Evolutionary conservation across 1,140 invertebrate genomes (phyloP), one percentile per base, ranked within the genome.

Genomic region (Orussus abietinus): DNA sequence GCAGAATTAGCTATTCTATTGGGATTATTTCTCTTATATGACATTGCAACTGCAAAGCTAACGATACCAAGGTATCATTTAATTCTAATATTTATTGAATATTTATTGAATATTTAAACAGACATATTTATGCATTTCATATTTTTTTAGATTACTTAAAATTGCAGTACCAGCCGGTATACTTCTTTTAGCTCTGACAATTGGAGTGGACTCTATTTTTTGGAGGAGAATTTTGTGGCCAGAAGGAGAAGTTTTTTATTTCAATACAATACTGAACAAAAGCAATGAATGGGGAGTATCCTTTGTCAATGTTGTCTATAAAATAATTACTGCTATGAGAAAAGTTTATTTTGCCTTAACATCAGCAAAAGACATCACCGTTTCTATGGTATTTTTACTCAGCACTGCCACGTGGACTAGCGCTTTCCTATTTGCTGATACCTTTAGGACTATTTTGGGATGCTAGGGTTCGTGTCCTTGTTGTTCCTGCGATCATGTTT

Each of bases 351-450:
- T 57, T 42, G 53, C 49, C 64, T 75, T 75, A 64, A 75, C 49
- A 49, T 19, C 32, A 49, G 44, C 13, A 12, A 54, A 47, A 95
- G 90, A 96, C 90, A 30, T 88, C 84, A 26, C 96, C 96, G 42
- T 97, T 96, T 69, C 66, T 92, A 6, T 99, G 97, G 97, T 99
- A 99, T 69, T 97, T 98, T 66, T 97, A 95, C 70, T 98, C 94
- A 20, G 96, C 93, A 1, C 68, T 99, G 15, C 96, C 96, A 1
- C 75, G 95, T 44, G 89, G 90, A 3, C 74, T 99, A 55, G 86
- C 83, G 2, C 75, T 84, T 3, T 92, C 92, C 29, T 62, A 91
- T 14, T 59, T 92, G 10, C 72, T 99, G 21, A 74, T 96, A 38
- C 92, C 91, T 5, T 51, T 94, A 18, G 92, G 93, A 20, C 66